Evolutionary conservation across 2,113 vertebrate genomes (phyloP).

Genomic region (Chionomys nivalis): DNA sequence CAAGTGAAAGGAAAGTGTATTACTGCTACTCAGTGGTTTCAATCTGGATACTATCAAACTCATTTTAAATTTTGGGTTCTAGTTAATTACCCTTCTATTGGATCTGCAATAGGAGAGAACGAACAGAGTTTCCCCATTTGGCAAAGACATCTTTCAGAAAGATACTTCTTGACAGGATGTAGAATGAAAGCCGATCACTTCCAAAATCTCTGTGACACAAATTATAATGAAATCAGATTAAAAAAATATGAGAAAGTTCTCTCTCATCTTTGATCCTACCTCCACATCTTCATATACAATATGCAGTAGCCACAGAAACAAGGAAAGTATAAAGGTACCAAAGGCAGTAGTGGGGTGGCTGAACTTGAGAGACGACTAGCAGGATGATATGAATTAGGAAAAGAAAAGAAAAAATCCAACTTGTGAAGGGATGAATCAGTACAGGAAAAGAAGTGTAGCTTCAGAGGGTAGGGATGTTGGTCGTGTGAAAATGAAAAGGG

Average conservation of each 20-base stretch:
- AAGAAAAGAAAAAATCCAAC: not conserved
- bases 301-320: not conserved
- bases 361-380: not conserved
- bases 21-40: not conserved
- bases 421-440: not conserved
- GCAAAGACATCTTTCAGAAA: conserved; percentile 42
- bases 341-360: not conserved
- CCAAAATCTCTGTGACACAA: conserved; percentile 58
- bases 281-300: not conserved
- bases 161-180: conserved; percentile 65
- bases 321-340: not conserved
- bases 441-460: not conserved
- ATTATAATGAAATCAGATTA: conserved; percentile 74
- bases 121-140: conserved; percentile 48
- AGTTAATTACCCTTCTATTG: conserved; percentile 42
- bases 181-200: conserved; percentile 63
- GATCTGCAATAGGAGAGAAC: conserved; percentile 44
- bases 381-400: not conserved
- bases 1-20: not conserved
- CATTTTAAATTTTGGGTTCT: conserved; percentile 42
- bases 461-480: not conserved
- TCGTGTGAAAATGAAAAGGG: not conserved
- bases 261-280: not conserved
- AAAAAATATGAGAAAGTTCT: not conserved
- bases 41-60: conserved; percentile 4